Base-by-base conservation (phyloP, 2,113 vertebrate species). In the Bombycilla garrulus region DNA sequence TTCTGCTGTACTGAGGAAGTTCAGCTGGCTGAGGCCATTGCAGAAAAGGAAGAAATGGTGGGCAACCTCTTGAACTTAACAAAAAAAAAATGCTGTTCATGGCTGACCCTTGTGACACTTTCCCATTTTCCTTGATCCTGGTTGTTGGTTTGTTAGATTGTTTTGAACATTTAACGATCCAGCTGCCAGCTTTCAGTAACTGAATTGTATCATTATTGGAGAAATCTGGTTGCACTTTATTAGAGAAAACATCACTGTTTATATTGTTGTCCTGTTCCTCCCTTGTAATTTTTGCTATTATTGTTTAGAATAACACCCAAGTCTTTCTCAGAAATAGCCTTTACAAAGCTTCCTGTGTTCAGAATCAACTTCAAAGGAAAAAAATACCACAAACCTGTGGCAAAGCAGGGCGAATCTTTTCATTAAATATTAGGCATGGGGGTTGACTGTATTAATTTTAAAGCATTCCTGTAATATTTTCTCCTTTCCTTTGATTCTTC, bases 1-100 rank as follows among this genome's bases (percentile, higher is more conserved):
- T 98, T 98, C 97, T 98, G 97, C 98, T 98, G 98, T 98, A 96
- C 98, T 98, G 97, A 99, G 99, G 99, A 99, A 99, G 98, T 99
- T 98, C 97, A 98, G 97, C 97, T 98, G 90, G 95, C 98, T 96
- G 97, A 98, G 95, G 94, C 97, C 97, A 98, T 97, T 93, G 94
- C 97, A 97, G 92, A 98, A 97, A 97, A 98, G 99, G 99, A 99
- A 99, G 98, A 98, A 97, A 97, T 99, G 99, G 98, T 95, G 96
- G 92, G 95, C 98, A 98, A 99, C 99, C 99, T 99, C 98, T 98
- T 99, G 98, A 99, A 99, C 98, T 98, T 95, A 86, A 93, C 94
- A 97, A 96, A 97, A 71, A 78, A 67, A 85, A 76, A 96, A 92
- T n/a, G 85, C 87, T 86, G 74, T 86, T 97, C 86, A 83, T 82